phyloP scores from a whole-genome alignment of 1,140 invertebrate species.

The Choristoneura fumiferana region DNA sequence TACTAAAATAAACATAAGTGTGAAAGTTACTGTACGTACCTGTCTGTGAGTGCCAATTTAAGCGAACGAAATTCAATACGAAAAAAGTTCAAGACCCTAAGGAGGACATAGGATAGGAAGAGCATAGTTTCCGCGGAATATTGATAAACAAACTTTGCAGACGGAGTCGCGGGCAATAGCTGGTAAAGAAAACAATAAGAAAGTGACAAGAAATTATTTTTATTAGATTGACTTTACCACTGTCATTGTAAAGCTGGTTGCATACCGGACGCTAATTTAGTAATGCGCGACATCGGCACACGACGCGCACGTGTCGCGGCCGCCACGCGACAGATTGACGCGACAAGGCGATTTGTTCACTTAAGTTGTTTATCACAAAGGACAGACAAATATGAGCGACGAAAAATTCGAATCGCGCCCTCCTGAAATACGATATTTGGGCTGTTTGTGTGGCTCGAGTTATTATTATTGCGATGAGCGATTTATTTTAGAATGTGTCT shows the following conservation, averaged over 20 bases:
- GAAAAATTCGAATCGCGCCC: conserved; percentile 39
- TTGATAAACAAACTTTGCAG: too few relatives aligned
- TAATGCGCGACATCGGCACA: conserved; percentile 62
- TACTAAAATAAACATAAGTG: too few relatives aligned
- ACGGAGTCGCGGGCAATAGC: too few relatives aligned
- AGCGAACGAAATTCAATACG: too few relatives aligned
- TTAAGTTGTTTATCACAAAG: conserved; percentile 55
- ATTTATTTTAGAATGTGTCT: neutral
- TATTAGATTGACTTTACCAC: neutral
- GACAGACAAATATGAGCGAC: conserved; percentile 37
- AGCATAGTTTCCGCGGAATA: too few relatives aligned
- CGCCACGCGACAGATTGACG: conserved; percentile 45
- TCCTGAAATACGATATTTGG: conserved; percentile 31
- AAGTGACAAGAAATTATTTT: too few relatives aligned
- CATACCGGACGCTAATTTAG: conserved; percentile 69
- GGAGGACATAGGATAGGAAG: too few relatives aligned
- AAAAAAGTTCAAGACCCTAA: too few relatives aligned
- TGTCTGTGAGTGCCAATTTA: too few relatives aligned
- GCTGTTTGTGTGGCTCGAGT: neutral
- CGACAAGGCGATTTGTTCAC: conserved; percentile 64
- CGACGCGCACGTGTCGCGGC: conserved; percentile 48
- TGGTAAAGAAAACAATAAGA: too few relatives aligned
- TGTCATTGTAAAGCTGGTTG: conserved; percentile 55
- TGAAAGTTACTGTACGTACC: too few relatives aligned
- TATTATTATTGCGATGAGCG: conserved; percentile 11